A percentile compares a stretch with the other conserved stretches of the same genome.
These are phyloP conservation scores for Atta cephalotes DNA, from an alignment of 1,140 invertebrate genomes.

Conservation along the genomic window DNA sequence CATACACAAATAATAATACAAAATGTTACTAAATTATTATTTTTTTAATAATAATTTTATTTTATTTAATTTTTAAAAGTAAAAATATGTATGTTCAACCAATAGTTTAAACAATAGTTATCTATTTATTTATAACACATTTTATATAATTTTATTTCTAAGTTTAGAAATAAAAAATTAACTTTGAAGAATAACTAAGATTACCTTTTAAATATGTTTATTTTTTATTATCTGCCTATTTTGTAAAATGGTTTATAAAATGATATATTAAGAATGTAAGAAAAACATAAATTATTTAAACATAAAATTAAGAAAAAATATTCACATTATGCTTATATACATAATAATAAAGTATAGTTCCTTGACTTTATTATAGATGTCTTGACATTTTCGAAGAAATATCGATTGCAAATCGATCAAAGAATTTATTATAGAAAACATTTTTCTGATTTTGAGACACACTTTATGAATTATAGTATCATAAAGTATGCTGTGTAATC, in stretches of 20 bases:
- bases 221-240: neutral
- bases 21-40: neutral
- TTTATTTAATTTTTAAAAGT: no score
- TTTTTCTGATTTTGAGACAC: neutral
- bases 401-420: neutral
- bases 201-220: neutral
- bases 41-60: no score
- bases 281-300: neutral
- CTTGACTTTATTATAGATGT: neutral
- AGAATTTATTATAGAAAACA: slow-evolving; percentile 5
- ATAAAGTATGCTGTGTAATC: neutral
- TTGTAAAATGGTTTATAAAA: neutral
- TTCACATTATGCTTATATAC: neutral
- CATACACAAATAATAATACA: no score
- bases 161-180: no score
- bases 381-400: neutral
- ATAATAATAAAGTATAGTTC: neutral
- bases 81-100: no score
- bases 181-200: no score
- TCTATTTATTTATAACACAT: neutral
- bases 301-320: neutral
- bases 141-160: no score
- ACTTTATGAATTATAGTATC: neutral
- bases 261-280: neutral
- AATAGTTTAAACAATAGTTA: no score